Conservation (phyloP, 2,797 vertebrate species). For the Phrynocephalus guinanensis region DNA sequence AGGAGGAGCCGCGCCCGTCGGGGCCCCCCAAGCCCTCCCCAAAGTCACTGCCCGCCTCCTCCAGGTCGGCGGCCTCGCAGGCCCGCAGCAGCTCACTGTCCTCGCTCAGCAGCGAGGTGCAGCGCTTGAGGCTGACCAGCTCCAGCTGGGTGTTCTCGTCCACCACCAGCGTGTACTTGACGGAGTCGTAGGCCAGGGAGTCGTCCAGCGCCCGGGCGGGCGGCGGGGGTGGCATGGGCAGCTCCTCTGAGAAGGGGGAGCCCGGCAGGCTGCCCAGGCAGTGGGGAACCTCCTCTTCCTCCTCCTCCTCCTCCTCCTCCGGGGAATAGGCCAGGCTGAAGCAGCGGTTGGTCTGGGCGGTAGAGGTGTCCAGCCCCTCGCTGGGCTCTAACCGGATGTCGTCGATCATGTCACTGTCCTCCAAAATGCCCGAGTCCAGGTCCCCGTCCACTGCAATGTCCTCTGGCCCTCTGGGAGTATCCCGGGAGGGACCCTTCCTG, state of each 20-base stretch:
- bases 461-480: fast-evolving
- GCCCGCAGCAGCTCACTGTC: conserved; percentile 88
- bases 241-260: conserved; percentile 77
- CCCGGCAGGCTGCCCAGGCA: conserved; percentile 70
- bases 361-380: conserved; percentile 81
- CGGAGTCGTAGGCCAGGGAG: conserved; percentile 92
- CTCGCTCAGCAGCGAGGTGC: conserved; percentile 91
- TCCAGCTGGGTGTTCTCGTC: conserved; percentile 98
- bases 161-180: conserved; percentile 98
- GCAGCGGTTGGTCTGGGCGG: conserved; percentile 88
- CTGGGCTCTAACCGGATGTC: conserved; percentile 61
- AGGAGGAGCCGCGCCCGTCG: conserved; percentile 81
- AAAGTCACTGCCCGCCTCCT: conserved; percentile 76
- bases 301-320: conserved; percentile 82
- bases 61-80: conserved; percentile 84
- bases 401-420: conserved; percentile 61
- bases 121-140: conserved; percentile 93
- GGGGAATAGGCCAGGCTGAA: conserved; percentile 88
- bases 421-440: conserved; percentile 60
- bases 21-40: conserved; percentile 76
- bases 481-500: fast-evolving
- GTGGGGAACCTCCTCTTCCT: conserved; percentile 68
- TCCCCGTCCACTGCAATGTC: conserved; percentile 55
- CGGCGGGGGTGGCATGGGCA: conserved; percentile 63
- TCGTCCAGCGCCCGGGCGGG: conserved; percentile 80